Conservation (phyloP, 1,140 invertebrate species). For the Drosophila arawakana region DNA sequence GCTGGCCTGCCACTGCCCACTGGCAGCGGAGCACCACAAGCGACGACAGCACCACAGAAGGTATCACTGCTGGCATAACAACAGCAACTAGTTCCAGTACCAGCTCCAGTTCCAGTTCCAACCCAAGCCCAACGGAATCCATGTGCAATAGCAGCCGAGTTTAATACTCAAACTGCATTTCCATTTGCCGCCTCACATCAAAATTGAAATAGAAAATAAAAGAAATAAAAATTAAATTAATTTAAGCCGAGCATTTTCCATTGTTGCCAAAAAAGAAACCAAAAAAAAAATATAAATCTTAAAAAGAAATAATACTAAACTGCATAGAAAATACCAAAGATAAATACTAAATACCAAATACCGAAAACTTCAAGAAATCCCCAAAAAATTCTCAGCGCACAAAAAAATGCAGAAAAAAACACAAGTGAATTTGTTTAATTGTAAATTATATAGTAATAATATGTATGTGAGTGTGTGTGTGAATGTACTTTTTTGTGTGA, state of each 20-base stretch:
- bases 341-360: slow-evolving; percentile 37
- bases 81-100: slow-evolving; percentile 12
- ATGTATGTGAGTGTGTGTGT: slow-evolving; percentile 30
- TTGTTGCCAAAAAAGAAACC: slow-evolving; percentile 67
- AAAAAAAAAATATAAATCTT: slow-evolving; percentile 5
- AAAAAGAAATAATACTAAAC: slow-evolving; percentile 27
- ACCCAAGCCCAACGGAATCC: slow-evolving; percentile 63
- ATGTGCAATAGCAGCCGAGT: slow-evolving; percentile 75
- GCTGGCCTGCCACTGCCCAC: slow-evolving; percentile 17
- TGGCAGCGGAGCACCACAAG: slow-evolving; percentile 34
- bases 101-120: slow-evolving; percentile 29
- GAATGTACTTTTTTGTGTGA: slow-evolving; percentile 36
- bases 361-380: slow-evolving; percentile 53
- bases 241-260: slow-evolving; percentile 66
- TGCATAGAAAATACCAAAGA: slow-evolving; percentile 26
- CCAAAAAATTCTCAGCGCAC: slow-evolving; percentile 30
- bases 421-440: slow-evolving; percentile 30
- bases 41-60: slow-evolving; percentile 54
- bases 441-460: slow-evolving; percentile 41
- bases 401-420: slow-evolving; percentile 4
- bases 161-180: slow-evolving; percentile 44
- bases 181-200: slow-evolving; percentile 32
- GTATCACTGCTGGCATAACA: slow-evolving; percentile 82
- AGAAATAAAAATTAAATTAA: slow-evolving; percentile 53
- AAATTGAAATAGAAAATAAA: slow-evolving; percentile 17